Evolutionary conservation across 2,888 invertebrate genomes (phyloP).

Genomic region (Brachypalpus laphriformis): DNA sequence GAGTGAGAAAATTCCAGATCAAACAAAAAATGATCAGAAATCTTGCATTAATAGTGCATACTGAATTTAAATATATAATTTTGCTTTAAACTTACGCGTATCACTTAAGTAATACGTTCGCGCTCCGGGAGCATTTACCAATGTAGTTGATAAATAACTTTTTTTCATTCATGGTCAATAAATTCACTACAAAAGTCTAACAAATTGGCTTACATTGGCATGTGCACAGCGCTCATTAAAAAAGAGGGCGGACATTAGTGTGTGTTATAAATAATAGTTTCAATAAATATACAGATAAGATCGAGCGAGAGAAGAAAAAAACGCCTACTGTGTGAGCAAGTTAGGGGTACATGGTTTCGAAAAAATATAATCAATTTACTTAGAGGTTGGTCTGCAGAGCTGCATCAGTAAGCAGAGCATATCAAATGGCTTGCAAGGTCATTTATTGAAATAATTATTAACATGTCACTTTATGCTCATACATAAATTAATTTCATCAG

Average conservation of each 20-base stretch:
- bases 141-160: not conserved
- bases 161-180: not conserved
- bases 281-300: not conserved
- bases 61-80: not conserved
- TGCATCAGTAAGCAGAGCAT: conserved; percentile 45
- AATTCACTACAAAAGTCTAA: not conserved
- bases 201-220: conserved; percentile 26
- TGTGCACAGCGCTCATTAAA: conserved; percentile 1
- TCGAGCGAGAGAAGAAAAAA: not conserved
- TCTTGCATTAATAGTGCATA: no score
- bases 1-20: no score
- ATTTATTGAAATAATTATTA: conserved; percentile 14
- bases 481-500: not conserved
- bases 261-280: conserved; percentile 1
- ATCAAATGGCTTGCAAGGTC: conserved; percentile 43
- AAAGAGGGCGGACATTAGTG: not conserved
- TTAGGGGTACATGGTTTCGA: conserved; percentile 9
- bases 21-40: no score
- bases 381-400: conserved; percentile 5
- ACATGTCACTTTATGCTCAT: not conserved
- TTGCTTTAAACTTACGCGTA: not conserved
- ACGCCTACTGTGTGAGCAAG: conserved; percentile 8
- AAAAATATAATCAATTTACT: conserved; percentile 14
- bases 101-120: no score
- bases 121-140: no score